Evolutionary conservation across 2,797 vertebrate genomes (phyloP).

Genomic region (Liasis olivaceus): DNA sequence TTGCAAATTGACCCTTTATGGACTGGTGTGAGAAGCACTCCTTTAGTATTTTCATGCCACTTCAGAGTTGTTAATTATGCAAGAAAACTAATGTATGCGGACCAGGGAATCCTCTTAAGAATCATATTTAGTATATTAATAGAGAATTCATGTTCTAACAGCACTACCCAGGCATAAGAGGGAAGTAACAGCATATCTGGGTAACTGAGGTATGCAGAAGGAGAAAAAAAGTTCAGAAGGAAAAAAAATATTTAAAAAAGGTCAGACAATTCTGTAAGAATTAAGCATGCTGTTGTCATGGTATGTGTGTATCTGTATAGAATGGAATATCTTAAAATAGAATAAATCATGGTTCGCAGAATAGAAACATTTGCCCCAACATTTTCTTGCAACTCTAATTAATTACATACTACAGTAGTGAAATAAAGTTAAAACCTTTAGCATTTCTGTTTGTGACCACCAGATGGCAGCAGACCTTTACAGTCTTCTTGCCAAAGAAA

Average conservation of each 20-base stretch:
- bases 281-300: neutral
- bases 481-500: neutral
- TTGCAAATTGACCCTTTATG: neutral
- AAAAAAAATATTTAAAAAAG: neutral
- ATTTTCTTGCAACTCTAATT: neutral
- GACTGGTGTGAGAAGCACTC: neutral
- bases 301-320: neutral
- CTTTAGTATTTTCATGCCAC: neutral
- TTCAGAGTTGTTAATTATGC: neutral
- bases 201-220: neutral
- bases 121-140: neutral
- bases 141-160: neutral
- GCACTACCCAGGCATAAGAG: neutral
- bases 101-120: neutral
- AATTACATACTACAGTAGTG: neutral
- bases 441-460: conserved; percentile 23
- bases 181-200: no score
- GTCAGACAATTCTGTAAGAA: neutral
- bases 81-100: neutral
- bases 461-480: conserved; percentile 64
- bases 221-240: neutral
- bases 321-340: neutral
- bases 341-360: neutral
- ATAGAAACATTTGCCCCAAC: neutral
- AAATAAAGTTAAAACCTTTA: neutral